Conservation (phyloP, 2,888 invertebrate genomes). For the Ectropis crepuscularia region DNA sequence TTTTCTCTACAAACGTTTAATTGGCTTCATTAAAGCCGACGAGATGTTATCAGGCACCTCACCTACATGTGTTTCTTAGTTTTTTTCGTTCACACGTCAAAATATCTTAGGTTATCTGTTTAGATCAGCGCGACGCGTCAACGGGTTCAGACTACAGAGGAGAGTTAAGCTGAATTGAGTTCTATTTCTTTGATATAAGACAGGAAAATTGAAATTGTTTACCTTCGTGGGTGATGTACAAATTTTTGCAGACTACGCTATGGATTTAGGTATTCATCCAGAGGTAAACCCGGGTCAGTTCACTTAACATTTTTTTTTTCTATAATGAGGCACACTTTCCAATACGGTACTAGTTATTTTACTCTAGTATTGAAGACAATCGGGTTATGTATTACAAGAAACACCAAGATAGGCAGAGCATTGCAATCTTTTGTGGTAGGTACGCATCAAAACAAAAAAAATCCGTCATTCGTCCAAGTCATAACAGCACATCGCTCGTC, state of each 20-base stretch:
- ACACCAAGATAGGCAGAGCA: too few relatives aligned
- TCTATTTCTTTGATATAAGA: constrained; percentile 6
- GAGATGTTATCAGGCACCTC: constrained; percentile 50
- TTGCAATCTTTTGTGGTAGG: too few relatives aligned
- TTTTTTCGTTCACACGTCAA: constrained; percentile 68
- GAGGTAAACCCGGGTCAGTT: too few relatives aligned
- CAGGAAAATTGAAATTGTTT: constrained; percentile 18
- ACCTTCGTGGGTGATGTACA: constrained; percentile 57
- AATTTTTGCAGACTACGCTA: constrained; percentile 19
- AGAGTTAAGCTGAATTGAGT: constrained; percentile 32
- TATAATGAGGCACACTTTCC: too few relatives aligned
- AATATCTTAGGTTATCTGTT: constrained; percentile 66
- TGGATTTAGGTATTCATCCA: too few relatives aligned
- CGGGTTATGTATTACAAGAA: too few relatives aligned
- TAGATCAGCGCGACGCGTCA: constrained; percentile 65
- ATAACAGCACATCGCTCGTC: too few relatives aligned
- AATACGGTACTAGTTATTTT: too few relatives aligned
- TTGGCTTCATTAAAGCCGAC: constrained; percentile 47
- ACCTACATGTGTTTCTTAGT: constrained; percentile 55
- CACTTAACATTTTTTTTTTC: too few relatives aligned
- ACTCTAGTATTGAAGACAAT: too few relatives aligned
- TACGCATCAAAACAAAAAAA: too few relatives aligned
- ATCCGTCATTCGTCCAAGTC: too few relatives aligned
- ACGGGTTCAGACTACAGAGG: constrained; percentile 32
- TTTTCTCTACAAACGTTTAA: constrained; percentile 44